Evolutionary conservation across 2,797 vertebrate species (phyloP), one percentile per base, ranked within the genome.

Genomic region (Microcaecilia unicolor): DNA sequence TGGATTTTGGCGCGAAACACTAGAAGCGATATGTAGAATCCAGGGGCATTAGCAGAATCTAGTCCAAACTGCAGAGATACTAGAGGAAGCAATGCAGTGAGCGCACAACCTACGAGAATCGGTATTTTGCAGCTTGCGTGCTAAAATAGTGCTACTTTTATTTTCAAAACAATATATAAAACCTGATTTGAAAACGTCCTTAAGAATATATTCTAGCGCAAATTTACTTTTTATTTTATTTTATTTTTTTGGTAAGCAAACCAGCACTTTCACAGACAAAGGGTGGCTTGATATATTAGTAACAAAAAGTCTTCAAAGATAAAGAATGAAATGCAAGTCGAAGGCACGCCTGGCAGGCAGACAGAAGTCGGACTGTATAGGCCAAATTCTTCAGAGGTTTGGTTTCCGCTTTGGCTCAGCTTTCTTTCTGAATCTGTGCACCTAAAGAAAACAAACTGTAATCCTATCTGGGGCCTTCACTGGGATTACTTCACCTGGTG

Each of bases 401-500:
- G 64, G 63, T 71, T 78, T 78, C 74, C 70, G 64, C 48, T 74
- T 66, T 61, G 50, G 66, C 62, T 71, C 69, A 58, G 63, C 59
- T 76, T 76, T 72, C 72, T 58, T 29, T 63, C 6, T 27, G 55
- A 54, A 58, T 66, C 65, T 58, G 51, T 66, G 53, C 61, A 59
- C 70, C 66, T 61, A 74, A 75, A 66, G 65, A 69, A 78, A 78
- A 74, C 69, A 76, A 69, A 64, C 67, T 28, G 67, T 70, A 74
- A 75, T 71, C 59, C 69, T 69, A 71, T 50, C 72, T 56, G 69
- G 57, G 62, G 55, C 58, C 51, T 42, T 55, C 51, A 42, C 55
- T 54, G n/a, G n/a, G n/a, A n/a, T 70, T 67, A 62, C 69, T 75
- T 73, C 62, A 72, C 72, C 67, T 65, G 66, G 53, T 62, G 53